Evolutionary conservation across 2,113 vertebrate species (phyloP).

Genomic region (Genyomyrus donnyi): DNA sequence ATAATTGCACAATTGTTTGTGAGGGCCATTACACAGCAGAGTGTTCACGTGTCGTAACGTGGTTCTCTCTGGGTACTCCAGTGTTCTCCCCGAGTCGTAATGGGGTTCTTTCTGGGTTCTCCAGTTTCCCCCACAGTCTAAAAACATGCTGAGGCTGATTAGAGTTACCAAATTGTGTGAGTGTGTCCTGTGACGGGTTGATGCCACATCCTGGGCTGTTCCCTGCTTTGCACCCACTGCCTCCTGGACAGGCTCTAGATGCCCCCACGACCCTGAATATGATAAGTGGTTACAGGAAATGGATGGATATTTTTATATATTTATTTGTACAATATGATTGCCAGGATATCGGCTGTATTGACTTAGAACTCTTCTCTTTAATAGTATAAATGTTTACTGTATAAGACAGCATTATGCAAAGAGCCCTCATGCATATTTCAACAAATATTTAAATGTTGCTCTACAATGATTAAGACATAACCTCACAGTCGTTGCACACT

Average conservation of each 20-base stretch:
- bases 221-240: too few relatives aligned
- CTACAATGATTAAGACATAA: background rate
- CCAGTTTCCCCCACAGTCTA: too few relatives aligned
- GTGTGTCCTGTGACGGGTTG: too few relatives aligned
- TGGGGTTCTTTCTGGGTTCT: too few relatives aligned
- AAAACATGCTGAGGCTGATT: too few relatives aligned
- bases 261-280: too few relatives aligned
- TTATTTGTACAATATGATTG: background rate
- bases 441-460: background rate
- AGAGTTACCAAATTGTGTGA: too few relatives aligned
- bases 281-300: too few relatives aligned
- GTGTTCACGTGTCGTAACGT: background rate
- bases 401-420: background rate
- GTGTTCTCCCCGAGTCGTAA: too few relatives aligned
- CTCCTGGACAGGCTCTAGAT: too few relatives aligned
- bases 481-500: background rate
- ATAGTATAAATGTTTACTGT: constrained; percentile 37
- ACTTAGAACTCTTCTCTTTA: constrained; percentile 7
- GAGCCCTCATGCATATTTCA: background rate
- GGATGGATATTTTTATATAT: background rate
- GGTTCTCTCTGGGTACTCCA: too few relatives aligned
- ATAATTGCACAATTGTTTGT: constrained; percentile 34
- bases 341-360: background rate
- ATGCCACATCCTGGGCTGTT: too few relatives aligned
- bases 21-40: background rate